A percentile compares a stretch with the other conserved stretches of the same genome.
These are phyloP conservation scores for Rhodeus uyekii DNA, from an alignment of 2,797 vertebrate species.

Conservation along the genomic window DNA sequence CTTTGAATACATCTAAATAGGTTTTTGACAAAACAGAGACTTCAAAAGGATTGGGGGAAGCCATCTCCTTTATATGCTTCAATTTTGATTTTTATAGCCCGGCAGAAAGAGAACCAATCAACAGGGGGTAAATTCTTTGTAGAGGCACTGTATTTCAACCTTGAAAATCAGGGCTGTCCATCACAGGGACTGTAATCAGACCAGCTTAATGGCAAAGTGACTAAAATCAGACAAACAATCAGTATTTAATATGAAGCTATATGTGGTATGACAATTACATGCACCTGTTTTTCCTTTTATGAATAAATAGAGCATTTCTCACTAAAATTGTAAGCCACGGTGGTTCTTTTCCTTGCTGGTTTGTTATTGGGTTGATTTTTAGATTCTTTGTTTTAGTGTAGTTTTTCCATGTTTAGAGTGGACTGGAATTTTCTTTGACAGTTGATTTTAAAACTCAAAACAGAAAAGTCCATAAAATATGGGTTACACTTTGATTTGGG, in stretches of 20 bases:
- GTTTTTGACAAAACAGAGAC: neutral
- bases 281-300: neutral
- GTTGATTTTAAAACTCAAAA: neutral
- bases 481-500: too few relatives aligned
- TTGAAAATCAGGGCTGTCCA: neutral
- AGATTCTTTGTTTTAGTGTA: neutral
- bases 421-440: neutral
- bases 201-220: slow-evolving; percentile 1
- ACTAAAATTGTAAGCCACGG: neutral
- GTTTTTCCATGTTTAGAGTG: neutral
- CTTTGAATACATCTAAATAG: neutral
- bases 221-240: neutral
- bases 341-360: neutral
- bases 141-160: neutral
- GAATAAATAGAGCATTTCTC: neutral
- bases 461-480: too few relatives aligned
- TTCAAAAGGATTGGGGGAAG: neutral
- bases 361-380: too few relatives aligned
- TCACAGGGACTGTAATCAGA: slow-evolving; percentile 7
- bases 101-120: slow-evolving; percentile 2
- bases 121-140: neutral
- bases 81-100: slow-evolving; percentile 2
- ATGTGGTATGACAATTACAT: neutral
- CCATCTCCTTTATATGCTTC: neutral
- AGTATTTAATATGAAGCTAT: slow-evolving; percentile 6